A percentile compares a stretch with the other conserved stretches of the same genome.
phyloP scores from a whole-genome alignment of 2,888 invertebrate species.

The Cryptosula pallasiana region DNA sequence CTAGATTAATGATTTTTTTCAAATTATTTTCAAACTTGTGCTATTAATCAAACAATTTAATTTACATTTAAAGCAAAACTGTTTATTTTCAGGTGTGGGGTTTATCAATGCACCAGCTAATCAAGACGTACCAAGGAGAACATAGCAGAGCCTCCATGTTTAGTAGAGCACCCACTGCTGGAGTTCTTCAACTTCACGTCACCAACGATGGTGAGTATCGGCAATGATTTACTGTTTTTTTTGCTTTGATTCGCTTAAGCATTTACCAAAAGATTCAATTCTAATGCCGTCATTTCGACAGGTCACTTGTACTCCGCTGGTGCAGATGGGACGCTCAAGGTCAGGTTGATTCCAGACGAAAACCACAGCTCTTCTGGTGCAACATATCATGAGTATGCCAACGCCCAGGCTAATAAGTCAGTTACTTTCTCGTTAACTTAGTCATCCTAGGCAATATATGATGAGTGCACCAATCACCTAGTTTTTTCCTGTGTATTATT shows the following conservation, averaged over 20 bases:
- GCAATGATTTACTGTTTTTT: too few relatives aligned
- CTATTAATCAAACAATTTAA: too few relatives aligned
- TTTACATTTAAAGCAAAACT: too few relatives aligned
- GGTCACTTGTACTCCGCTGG: slow-evolving; percentile 94
- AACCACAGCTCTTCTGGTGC: slow-evolving; percentile 29
- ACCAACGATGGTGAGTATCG: slow-evolving; percentile 64
- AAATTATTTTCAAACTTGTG: too few relatives aligned
- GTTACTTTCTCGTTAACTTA: slow-evolving; percentile 7
- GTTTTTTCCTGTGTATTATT: background rate
- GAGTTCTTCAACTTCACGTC: slow-evolving; percentile 86
- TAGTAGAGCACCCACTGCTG: slow-evolving; percentile 77
- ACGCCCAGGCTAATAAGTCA: slow-evolving; percentile 11
- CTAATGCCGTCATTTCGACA: too few relatives aligned
- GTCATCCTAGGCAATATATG: background rate
- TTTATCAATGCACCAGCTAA: slow-evolving; percentile 75
- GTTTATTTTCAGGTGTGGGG: slow-evolving; percentile 77
- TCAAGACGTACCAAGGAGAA: slow-evolving; percentile 85
- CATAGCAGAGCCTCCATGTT: slow-evolving; percentile 86
- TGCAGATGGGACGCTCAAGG: slow-evolving; percentile 97
- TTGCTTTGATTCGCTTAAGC: too few relatives aligned
- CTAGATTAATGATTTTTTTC: too few relatives aligned
- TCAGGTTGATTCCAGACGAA: slow-evolving; percentile 77
- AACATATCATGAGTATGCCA: slow-evolving; percentile 8
- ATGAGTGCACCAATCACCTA: background rate
- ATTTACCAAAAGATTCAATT: too few relatives aligned